These are phyloP conservation scores for Pantala flavescens DNA, from an alignment of 1,140 invertebrate species.

Conservation along the genomic window DNA sequence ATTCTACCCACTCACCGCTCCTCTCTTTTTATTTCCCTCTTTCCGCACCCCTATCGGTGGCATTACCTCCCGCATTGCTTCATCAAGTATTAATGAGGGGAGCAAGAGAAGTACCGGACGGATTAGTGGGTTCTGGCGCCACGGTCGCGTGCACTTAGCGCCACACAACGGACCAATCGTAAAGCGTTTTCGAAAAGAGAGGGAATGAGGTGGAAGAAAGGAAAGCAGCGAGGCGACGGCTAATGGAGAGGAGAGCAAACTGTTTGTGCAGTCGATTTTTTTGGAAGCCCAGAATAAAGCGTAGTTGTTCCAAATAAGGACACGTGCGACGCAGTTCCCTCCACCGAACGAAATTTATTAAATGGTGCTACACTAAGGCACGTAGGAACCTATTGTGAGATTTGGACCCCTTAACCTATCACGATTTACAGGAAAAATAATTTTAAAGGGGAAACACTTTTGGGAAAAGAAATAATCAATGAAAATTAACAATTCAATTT, in stretches of 20 bases:
- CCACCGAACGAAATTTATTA: too few species aligned
- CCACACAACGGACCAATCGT: background rate
- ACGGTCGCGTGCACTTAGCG: conserved; percentile 6
- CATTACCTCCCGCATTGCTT: background rate
- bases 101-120: background rate
- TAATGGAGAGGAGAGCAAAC: background rate
- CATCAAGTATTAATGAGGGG: conserved; percentile 1
- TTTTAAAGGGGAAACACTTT: too few species aligned
- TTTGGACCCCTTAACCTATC: too few species aligned
- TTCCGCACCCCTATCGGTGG: background rate
- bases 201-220: background rate
- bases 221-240: background rate
- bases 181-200: background rate
- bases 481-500: too few species aligned
- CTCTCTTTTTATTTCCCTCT: background rate
- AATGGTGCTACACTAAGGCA: too few species aligned
- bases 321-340: too few species aligned
- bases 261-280: background rate
- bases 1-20: too few species aligned
- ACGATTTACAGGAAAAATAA: too few species aligned
- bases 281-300: too few species aligned
- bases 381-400: too few species aligned
- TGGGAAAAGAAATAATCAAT: too few species aligned
- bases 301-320: too few species aligned
- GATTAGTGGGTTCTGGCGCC: conserved; percentile 7